Evolutionary conservation across 2,888 invertebrate genomes (phyloP).

Genomic region (Sarcophaga variegata): DNA sequence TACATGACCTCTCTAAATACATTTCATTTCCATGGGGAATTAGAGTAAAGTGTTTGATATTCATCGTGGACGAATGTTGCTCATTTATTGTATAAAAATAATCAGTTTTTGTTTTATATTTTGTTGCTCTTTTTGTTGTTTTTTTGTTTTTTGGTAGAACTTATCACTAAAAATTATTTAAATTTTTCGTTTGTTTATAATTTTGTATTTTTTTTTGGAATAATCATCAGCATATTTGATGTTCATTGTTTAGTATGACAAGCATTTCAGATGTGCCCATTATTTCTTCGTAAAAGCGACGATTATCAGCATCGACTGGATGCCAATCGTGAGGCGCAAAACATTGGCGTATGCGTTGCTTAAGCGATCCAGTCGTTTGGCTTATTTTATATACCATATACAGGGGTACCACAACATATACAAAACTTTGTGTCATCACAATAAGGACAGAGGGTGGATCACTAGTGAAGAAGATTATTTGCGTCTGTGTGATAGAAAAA

Average conservation of each 20-base stretch:
- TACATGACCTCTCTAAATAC: too few species aligned
- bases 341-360: slow-evolving; percentile 77
- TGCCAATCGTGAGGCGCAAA: slow-evolving; percentile 81
- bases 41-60: too few species aligned
- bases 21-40: too few species aligned
- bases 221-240: slow-evolving; percentile 62
- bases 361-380: slow-evolving; percentile 76
- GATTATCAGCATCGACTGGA: slow-evolving; percentile 79
- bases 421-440: slow-evolving; percentile 73
- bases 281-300: slow-evolving; percentile 79
- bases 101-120: neutral
- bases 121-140: neutral
- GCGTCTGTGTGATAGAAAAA: slow-evolving; percentile 48
- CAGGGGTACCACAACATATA: slow-evolving; percentile 75
- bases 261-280: slow-evolving; percentile 80
- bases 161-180: slow-evolving; percentile 22
- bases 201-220: neutral
- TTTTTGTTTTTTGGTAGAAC: slow-evolving; percentile 7
- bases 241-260: slow-evolving; percentile 73
- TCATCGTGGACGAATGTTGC: too few species aligned
- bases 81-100: too few species aligned
- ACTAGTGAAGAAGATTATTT: slow-evolving; percentile 66
- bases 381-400: slow-evolving; percentile 77
- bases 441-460: slow-evolving; percentile 70
- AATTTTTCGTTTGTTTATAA: neutral